Base-by-base conservation (phyloP, 2,113 vertebrate genomes). In the Macrotus californicus region DNA sequence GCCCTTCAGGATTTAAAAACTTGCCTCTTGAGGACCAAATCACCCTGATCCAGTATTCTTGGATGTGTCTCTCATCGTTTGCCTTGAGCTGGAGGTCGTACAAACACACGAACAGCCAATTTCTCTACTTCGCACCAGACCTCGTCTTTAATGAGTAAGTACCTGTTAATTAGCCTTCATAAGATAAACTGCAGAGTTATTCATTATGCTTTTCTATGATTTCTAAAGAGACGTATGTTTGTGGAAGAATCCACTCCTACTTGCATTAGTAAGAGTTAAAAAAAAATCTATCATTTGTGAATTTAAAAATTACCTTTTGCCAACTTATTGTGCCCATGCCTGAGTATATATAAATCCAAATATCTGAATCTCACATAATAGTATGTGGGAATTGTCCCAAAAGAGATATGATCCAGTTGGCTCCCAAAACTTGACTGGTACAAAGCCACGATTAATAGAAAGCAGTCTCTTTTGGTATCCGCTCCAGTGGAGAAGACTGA, bases 1-100 rank as follows among this genome's bases (percentile, higher is more conserved):
- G 95, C 98, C 98, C 97, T 97, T 91, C 98, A 99, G 99, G 99
- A 98, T 99, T 99, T 98, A 99, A 99, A 97, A 98, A 99, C 97
- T 98, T 99, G 99, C 99, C 99, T 98, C 99, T 99, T 24, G 99
- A 99, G 99, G 99, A 99, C 99, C 99, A 99, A 99, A 99, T 99
- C 98, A 99, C 99, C 97, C 99, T 99, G 98, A 99, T 99, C 98
- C 99, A 99, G 99, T 99, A 99, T 98, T 99, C 99, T 48, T 99
- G 99, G 99, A 99, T 99, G 99, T 99, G 99, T 98, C 99, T 99
- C 41, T 99, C 99, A 92, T 99, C 99, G 39, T 99, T 99, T 98
- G 99, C 99, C 96, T 99, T 99, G 99, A 99, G 99, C 98, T 99
- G 99, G 99, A 99, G 99, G 98, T 99, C 99, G 7, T 99, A 99